Percentiles rank a stretch among this genome's conserved stretches.
These are phyloP conservation scores for Cheilosia impressa DNA, from an alignment of 2,888 invertebrate genomes.

Conservation along the genomic window DNA sequence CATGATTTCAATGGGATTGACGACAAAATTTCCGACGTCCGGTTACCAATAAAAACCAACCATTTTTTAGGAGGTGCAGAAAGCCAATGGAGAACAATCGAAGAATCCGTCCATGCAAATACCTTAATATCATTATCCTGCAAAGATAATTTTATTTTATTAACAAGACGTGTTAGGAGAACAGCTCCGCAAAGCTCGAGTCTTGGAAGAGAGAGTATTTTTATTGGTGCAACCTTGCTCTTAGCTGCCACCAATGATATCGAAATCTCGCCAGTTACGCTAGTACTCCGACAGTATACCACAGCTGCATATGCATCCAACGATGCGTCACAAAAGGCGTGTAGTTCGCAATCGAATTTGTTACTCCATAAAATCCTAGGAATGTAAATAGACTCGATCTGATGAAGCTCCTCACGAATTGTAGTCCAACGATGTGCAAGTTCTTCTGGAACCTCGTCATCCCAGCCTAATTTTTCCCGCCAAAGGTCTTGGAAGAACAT, in stretches of 20 bases:
- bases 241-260: background rate
- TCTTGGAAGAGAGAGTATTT: constrained; percentile 4
- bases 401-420: background rate
- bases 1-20: too few relatives aligned
- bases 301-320: constrained; percentile 11
- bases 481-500: background rate
- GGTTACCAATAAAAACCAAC: too few relatives aligned
- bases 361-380: background rate
- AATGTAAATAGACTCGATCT: background rate
- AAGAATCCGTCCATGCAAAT: too few relatives aligned
- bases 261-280: too few relatives aligned
- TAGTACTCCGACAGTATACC: constrained; percentile 6
- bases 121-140: too few relatives aligned
- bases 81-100: too few relatives aligned
- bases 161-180: constrained; percentile 1
- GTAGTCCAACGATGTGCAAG: constrained; percentile 10
- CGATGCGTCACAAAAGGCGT: constrained; percentile 20
- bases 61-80: too few relatives aligned
- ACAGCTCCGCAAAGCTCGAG: constrained; percentile 3
- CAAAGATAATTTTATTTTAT: constrained; percentile 4
- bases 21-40: too few relatives aligned
- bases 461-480: background rate
- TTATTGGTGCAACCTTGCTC: background rate
- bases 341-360: background rate
- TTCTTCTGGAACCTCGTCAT: constrained; percentile 15